Evolutionary conservation across 2,113 vertebrate genomes (phyloP).

Genomic region (Xyliphius kryptos): DNA sequence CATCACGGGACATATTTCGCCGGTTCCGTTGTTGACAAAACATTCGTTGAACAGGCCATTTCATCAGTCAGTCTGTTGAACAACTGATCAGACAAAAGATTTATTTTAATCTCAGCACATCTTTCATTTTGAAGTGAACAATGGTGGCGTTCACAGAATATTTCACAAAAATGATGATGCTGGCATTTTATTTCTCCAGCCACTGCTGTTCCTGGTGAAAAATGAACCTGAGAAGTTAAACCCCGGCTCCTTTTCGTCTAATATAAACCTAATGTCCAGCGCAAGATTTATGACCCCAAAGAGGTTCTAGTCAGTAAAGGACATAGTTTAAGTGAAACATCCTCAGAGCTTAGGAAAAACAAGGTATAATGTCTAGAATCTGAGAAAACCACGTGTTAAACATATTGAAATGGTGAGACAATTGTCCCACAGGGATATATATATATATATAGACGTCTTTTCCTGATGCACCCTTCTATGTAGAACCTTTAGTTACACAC

Average conservation of each 20-base stretch:
- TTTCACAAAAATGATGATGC: neutral
- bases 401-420: neutral
- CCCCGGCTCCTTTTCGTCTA: neutral
- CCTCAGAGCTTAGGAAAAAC: too few relatives aligned
- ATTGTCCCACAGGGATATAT: neutral
- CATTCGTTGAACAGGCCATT: neutral
- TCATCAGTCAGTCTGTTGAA: neutral
- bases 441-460: too few relatives aligned
- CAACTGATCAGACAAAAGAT: conserved; percentile 13
- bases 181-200: neutral
- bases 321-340: neutral
- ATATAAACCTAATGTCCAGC: too few relatives aligned
- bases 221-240: neutral
- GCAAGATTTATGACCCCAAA: neutral
- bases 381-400: neutral
- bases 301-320: neutral
- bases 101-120: conserved; percentile 8
- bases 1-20: neutral
- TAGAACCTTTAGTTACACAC: conserved; percentile 13
- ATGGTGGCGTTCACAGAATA: neutral
- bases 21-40: neutral
- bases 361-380: too few relatives aligned
- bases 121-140: neutral
- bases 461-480: neutral
- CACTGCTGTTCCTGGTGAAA: neutral